Percentiles rank a stretch among this genome's conserved stretches.
Conservation (phyloP, 2,888 invertebrate species). For the Thumatha senex region DNA sequence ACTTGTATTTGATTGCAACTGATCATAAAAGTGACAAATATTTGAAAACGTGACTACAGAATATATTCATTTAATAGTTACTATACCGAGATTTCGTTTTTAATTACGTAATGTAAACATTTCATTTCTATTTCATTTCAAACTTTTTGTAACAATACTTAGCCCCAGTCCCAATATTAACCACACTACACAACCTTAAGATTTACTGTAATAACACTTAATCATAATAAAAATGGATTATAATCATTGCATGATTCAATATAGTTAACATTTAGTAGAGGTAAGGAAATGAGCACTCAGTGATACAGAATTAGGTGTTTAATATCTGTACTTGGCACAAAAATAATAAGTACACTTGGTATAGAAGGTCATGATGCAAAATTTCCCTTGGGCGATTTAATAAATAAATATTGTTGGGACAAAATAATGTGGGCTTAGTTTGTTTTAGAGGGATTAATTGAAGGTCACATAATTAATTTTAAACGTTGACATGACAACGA, state of each 20-base stretch:
- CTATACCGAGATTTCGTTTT: constrained; percentile 55
- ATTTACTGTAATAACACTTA: too few relatives aligned
- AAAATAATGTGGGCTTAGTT: constrained; percentile 54
- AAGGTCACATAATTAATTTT: constrained; percentile 49
- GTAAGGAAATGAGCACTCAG: constrained; percentile 60
- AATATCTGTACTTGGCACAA: constrained; percentile 22
- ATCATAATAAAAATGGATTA: too few relatives aligned
- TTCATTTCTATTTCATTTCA: too few relatives aligned
- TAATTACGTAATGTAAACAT: too few relatives aligned
- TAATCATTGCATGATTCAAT: too few relatives aligned
- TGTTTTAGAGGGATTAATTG: constrained; percentile 53
- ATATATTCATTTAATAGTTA: constrained; percentile 37
- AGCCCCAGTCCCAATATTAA: too few relatives aligned
- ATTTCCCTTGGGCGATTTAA: constrained; percentile 53
- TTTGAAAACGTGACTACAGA: not conserved
- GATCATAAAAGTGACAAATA: constrained; percentile 39
- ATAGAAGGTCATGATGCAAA: constrained; percentile 46
- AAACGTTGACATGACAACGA: constrained; percentile 27
- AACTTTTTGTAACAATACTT: constrained; percentile 28
- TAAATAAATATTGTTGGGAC: too few relatives aligned
- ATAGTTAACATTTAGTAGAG: constrained; percentile 57
- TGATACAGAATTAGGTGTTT: constrained; percentile 39
- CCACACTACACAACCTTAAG: too few relatives aligned
- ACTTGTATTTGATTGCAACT: constrained; percentile 68
- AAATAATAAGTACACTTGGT: constrained; percentile 42